These are phyloP conservation scores for Diadumene lineata DNA, from an alignment of 92 coral and sea anemone species.

Conservation along the genomic window DNA sequence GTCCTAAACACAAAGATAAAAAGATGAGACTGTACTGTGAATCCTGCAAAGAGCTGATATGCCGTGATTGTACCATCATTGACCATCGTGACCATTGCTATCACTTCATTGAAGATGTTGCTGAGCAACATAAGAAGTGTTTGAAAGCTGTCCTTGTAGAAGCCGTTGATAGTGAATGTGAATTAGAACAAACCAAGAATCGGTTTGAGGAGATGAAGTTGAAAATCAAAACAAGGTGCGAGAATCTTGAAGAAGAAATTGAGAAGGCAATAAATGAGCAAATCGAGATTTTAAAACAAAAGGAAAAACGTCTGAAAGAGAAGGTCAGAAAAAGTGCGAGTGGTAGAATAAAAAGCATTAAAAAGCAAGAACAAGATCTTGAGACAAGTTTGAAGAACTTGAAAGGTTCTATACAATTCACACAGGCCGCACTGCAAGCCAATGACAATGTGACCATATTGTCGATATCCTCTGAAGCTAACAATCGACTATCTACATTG, in stretches of 20 bases:
- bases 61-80: too few species aligned
- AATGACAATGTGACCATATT: constrained; percentile 53
- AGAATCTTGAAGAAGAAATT: constrained; percentile 12
- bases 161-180: constrained; percentile 19
- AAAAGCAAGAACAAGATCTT: constrained; percentile 38
- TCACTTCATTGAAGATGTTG: too few species aligned
- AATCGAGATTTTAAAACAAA: constrained; percentile 11
- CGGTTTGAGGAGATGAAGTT: constrained; percentile 21
- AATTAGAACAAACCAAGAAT: constrained; percentile 18
- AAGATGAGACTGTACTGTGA: constrained; percentile 55
- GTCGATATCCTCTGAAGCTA: constrained; percentile 3
- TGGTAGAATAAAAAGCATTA: constrained; percentile 30
- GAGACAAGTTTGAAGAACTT: constrained; percentile 35
- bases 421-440: constrained; percentile 42
- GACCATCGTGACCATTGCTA: too few species aligned
- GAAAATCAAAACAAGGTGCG: constrained; percentile 11
- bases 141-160: constrained; percentile 21
- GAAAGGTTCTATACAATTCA: constrained; percentile 45
- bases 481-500: neutral
- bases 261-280: constrained; percentile 10
- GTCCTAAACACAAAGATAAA: constrained; percentile 58
- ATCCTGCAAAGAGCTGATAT: constrained; percentile 57
- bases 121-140: too few species aligned
- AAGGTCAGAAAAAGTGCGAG: constrained; percentile 3
- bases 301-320: constrained; percentile 7